phyloP scores from a whole-genome alignment of 2,888 invertebrate genomes.

The Epinotia nisella region DNA sequence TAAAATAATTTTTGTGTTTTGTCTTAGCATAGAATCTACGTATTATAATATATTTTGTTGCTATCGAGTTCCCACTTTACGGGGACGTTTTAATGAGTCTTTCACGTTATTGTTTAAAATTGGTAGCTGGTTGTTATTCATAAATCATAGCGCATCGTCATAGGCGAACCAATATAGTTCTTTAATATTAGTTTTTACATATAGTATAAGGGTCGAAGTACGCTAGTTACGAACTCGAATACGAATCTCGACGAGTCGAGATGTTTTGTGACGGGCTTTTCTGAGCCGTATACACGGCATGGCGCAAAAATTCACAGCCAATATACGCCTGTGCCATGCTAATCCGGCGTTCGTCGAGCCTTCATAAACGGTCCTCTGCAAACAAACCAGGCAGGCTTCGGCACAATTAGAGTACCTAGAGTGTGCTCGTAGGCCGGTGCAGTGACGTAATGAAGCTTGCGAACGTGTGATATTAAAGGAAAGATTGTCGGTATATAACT shows the following conservation, averaged over 20 bases:
- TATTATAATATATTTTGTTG: too few relatives aligned
- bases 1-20: too few relatives aligned
- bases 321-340: constrained; percentile 23
- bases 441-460: background rate
- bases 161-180: background rate
- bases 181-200: background rate
- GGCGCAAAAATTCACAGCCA: constrained; percentile 14
- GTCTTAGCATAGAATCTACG: too few relatives aligned
- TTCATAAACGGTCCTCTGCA: constrained; percentile 16
- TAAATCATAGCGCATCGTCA: too few relatives aligned
- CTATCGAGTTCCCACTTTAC: too few relatives aligned
- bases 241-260: background rate
- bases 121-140: too few relatives aligned
- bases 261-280: background rate
- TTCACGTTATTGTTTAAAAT: too few relatives aligned
- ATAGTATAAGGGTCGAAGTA: background rate
- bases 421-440: background rate
- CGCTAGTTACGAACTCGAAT: background rate
- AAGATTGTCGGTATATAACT: background rate
- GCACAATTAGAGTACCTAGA: constrained; percentile 3
- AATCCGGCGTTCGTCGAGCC: constrained; percentile 14
- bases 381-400: constrained; percentile 10
- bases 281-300: background rate
- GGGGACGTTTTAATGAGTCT: too few relatives aligned
- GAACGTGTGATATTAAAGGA: background rate